These are phyloP conservation scores for Caiman crocodilus DNA, from an alignment of 2,797 vertebrate species.

Conservation along the genomic window DNA sequence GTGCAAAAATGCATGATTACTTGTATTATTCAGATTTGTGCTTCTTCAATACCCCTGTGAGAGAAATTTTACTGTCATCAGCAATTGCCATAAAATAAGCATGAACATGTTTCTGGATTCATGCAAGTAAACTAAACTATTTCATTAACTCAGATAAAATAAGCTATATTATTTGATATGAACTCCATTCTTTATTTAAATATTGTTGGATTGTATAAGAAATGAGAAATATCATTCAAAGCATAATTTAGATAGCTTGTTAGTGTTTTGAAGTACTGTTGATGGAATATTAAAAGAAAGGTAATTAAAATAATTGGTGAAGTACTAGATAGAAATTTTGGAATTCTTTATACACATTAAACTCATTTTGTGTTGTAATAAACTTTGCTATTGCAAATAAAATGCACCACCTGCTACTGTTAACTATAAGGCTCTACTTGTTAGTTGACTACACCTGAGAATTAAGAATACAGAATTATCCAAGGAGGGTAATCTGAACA, in stretches of 20 bases:
- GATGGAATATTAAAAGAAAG: conserved; percentile 30
- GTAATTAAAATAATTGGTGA: conserved; percentile 45
- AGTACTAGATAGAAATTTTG: conserved; percentile 20
- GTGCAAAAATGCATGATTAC: conserved; percentile 52
- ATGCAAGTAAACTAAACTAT: conserved; percentile 7
- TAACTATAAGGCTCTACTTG: neutral
- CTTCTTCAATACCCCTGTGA: conserved; percentile 42
- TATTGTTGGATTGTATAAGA: conserved; percentile 39
- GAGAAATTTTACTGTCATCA: conserved; percentile 40
- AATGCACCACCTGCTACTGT: conserved; percentile 50
- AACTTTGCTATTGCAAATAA: conserved; percentile 42
- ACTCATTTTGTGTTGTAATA: conserved; percentile 24
- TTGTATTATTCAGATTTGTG: conserved; percentile 63
- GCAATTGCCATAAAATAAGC: conserved; percentile 37
- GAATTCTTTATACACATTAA: conserved; percentile 42
- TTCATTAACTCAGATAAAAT: conserved; percentile 37
- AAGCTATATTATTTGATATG: conserved; percentile 28
- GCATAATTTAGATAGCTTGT: conserved; percentile 35
- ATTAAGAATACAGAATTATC: neutral
- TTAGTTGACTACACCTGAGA: neutral
- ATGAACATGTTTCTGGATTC: conserved; percentile 22
- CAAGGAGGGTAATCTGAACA: neutral
- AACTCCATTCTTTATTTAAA: conserved; percentile 58
- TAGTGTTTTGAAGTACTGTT: conserved; percentile 26
- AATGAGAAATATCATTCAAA: conserved; percentile 42